Evolutionary conservation across 2,888 invertebrate species (phyloP).

Genomic region (Esperia sulphurella): DNA sequence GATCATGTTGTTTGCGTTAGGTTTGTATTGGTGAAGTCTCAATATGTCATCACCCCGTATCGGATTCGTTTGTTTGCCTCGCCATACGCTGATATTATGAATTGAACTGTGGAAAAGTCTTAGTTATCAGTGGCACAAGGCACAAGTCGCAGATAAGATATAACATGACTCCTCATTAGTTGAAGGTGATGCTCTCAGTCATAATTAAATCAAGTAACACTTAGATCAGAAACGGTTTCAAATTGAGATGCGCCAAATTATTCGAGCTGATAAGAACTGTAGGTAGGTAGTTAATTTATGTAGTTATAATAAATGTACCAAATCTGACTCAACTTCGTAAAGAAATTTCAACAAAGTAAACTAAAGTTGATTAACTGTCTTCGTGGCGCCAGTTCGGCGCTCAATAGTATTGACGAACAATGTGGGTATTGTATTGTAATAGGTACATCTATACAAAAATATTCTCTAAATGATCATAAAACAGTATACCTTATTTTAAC

Average conservation of each 20-base stretch:
- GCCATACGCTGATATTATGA: slow-evolving; percentile 34
- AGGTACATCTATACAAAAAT: not conserved
- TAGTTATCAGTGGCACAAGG: slow-evolving; percentile 53
- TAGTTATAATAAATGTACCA: not conserved
- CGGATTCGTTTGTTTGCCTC: slow-evolving; percentile 26
- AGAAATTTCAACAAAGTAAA: slow-evolving; percentile 6
- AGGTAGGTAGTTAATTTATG: not conserved
- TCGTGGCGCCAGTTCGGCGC: slow-evolving; percentile 6
- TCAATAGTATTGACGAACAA: not conserved
- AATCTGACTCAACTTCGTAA: slow-evolving; percentile 1
- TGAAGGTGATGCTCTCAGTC: slow-evolving; percentile 58
- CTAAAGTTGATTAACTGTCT: slow-evolving; percentile 2
- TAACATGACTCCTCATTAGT: slow-evolving; percentile 45
- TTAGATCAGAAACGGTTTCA: not conserved
- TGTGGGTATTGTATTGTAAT: too few relatives aligned
- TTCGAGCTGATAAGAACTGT: not conserved
- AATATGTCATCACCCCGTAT: slow-evolving; percentile 11
- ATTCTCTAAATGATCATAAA: not conserved
- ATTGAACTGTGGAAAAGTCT: slow-evolving; percentile 40
- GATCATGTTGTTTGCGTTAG: slow-evolving; percentile 15
- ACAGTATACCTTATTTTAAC: not conserved
- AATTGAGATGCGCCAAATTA: not conserved
- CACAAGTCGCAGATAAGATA: slow-evolving; percentile 61
- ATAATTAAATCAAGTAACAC: slow-evolving; percentile 13
- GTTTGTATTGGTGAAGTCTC: slow-evolving; percentile 20